Percentiles rank a stretch among this genome's conserved stretches.
Evolutionary conservation across 2,888 invertebrate species (phyloP).

Genomic region (Nemoura dubitans): DNA sequence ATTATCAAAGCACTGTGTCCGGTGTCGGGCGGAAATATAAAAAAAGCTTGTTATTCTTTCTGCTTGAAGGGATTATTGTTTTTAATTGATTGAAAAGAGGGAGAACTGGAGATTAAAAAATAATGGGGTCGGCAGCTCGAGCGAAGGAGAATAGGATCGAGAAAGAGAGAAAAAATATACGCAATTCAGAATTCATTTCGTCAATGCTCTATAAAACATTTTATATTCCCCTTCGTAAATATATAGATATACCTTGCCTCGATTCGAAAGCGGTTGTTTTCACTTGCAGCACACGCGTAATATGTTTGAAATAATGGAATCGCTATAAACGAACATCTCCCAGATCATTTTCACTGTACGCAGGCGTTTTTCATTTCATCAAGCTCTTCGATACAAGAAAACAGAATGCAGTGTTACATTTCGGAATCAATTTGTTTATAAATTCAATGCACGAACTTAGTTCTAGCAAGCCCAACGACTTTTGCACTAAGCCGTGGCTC

Average conservation of each 20-base stretch:
- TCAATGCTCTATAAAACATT: background rate
- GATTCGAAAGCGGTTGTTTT: background rate
- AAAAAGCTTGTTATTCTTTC: constrained; percentile 17
- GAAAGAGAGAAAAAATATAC: constrained; percentile 7
- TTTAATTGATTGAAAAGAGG: constrained; percentile 12
- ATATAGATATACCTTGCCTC: background rate
- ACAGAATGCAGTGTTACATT: background rate
- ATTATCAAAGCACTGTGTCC: constrained; percentile 8
- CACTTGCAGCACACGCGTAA: background rate
- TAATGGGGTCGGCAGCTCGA: background rate
- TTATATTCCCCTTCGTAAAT: background rate
- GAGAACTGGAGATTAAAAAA: constrained; percentile 12
- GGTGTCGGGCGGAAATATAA: background rate
- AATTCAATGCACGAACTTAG: constrained; percentile 28
- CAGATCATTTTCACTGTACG: background rate
- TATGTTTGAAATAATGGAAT: background rate
- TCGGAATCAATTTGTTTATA: background rate
- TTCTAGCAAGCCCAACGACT: background rate
- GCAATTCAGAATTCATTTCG: background rate
- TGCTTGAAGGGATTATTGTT: background rate
- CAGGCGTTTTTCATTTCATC: background rate
- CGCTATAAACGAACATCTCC: background rate
- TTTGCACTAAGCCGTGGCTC: background rate
- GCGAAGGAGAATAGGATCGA: constrained; percentile 32
- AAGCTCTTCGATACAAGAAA: background rate